Conservation (phyloP, 2,113 vertebrate genomes). For the Sardina pilchardus region DNA sequence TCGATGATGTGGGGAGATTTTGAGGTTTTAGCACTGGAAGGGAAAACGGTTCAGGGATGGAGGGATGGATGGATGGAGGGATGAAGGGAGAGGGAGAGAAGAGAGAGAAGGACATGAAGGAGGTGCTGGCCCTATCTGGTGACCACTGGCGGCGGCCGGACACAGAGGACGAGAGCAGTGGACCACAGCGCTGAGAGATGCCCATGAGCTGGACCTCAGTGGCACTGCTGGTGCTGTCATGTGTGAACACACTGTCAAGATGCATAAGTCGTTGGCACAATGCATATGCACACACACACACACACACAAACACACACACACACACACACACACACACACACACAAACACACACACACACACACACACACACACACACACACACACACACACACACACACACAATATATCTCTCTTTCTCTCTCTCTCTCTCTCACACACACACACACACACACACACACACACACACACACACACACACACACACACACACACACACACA, state of each 20-base stretch:
- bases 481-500: neutral
- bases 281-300: neutral
- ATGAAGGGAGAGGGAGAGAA: neutral
- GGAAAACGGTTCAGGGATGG: neutral
- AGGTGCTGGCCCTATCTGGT: neutral
- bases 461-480: neutral
- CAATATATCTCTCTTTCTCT: neutral
- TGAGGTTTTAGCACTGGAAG: neutral
- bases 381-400: neutral
- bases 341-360: too few relatives aligned
- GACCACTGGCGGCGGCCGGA: neutral
- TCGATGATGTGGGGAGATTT: neutral
- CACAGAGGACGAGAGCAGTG: neutral
- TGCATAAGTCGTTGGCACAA: neutral
- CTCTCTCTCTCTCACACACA: too few relatives aligned
- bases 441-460: neutral
- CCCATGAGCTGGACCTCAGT: slow-evolving; percentile 8
- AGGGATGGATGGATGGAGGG: neutral
- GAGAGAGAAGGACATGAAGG: neutral
- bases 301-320: neutral
- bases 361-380: too few relatives aligned
- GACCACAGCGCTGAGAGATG: neutral
- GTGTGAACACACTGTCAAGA: neutral
- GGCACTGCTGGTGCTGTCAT: slow-evolving; percentile 27
- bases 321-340: neutral